Percentiles rank a stretch among this genome's conserved stretches.
Evolutionary conservation across 2,113 vertebrate species (phyloP).

Genomic region (Pseudolaguvia tuberculata): DNA sequence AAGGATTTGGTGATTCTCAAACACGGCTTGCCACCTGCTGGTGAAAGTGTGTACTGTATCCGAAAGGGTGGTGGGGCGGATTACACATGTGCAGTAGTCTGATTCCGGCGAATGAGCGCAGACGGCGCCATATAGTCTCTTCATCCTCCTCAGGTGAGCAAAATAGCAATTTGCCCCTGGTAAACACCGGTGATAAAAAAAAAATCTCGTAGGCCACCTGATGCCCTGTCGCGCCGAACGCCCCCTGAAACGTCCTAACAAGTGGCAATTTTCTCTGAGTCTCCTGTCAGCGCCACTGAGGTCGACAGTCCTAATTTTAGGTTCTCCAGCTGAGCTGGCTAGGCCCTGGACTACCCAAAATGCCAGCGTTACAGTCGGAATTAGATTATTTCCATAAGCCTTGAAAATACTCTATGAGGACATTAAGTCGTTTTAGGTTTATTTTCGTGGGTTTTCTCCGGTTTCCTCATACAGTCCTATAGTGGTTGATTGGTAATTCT

Average conservation of each 20-base stretch:
- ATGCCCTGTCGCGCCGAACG: conserved; percentile 60
- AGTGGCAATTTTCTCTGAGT: conserved; percentile 47
- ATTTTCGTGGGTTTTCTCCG: no score
- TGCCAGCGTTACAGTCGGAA: conserved; percentile 22
- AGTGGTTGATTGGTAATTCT: no score
- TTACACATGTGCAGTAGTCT: conserved; percentile 3
- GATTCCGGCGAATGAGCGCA: conserved; percentile 50
- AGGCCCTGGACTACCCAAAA: conserved; percentile 10
- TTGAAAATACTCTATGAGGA: conserved; percentile 18
- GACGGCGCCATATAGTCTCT: conserved; percentile 65
- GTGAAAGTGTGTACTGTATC: conserved; percentile 20
- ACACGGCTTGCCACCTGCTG: conserved; percentile 38
- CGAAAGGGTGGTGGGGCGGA: neutral
- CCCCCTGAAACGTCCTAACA: conserved; percentile 54
- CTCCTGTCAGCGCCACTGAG: conserved; percentile 42
- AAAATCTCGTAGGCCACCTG: conserved; percentile 58
- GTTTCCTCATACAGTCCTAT: no score
- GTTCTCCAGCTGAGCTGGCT: conserved; percentile 1
- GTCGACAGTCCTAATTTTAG: conserved; percentile 38
- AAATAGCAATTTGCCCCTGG: conserved; percentile 74
- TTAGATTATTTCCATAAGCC: conserved; percentile 26
- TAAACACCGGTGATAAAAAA: conserved; percentile 62
- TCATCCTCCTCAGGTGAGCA: conserved; percentile 63
- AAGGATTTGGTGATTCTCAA: neutral
- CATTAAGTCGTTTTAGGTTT: conserved; percentile 2